Evolutionary conservation across 1,140 invertebrate species (phyloP).

Genomic region (Sminthurides bifidus): DNA sequence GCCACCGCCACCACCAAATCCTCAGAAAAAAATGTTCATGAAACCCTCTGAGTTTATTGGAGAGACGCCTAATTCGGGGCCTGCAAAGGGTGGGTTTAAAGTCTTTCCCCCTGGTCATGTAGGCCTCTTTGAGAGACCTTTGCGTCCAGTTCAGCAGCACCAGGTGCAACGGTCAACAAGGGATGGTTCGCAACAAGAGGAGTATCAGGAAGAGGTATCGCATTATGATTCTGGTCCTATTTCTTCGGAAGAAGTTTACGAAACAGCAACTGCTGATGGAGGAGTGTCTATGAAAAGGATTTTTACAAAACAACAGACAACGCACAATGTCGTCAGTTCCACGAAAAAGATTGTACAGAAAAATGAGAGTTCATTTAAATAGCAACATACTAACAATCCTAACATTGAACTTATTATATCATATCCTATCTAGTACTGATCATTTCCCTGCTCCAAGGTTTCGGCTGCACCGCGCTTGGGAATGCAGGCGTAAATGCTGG

Average conservation of each 20-base stretch:
- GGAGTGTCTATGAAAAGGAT: conserved; percentile 27
- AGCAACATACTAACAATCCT: background rate
- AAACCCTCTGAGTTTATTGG: conserved; percentile 29
- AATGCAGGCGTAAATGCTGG: too few species aligned
- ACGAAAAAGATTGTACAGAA: conserved; percentile 25
- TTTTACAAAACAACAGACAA: conserved; percentile 26
- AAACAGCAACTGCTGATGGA: conserved; percentile 22
- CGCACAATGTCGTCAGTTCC: conserved; percentile 18
- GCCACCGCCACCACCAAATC: conserved; percentile 18
- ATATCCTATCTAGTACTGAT: too few species aligned
- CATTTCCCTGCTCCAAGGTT: too few species aligned
- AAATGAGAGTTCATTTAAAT: conserved; percentile 4
- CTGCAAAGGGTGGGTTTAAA: background rate
- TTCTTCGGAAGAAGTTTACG: conserved; percentile 26
- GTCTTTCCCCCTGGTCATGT: background rate
- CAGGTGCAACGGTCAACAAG: conserved; percentile 16
- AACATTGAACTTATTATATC: background rate
- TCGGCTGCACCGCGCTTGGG: too few species aligned
- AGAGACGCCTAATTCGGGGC: conserved; percentile 1
- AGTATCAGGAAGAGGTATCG: conserved; percentile 14
- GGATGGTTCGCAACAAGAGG: background rate
- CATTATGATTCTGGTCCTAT: conserved; percentile 29
- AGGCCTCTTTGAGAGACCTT: conserved; percentile 8
- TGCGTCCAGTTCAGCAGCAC: conserved; percentile 9
- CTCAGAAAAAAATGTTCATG: conserved; percentile 25